Evolutionary conservation across 2,888 invertebrate species (phyloP).

Genomic region (Rhodophaea formosa): DNA sequence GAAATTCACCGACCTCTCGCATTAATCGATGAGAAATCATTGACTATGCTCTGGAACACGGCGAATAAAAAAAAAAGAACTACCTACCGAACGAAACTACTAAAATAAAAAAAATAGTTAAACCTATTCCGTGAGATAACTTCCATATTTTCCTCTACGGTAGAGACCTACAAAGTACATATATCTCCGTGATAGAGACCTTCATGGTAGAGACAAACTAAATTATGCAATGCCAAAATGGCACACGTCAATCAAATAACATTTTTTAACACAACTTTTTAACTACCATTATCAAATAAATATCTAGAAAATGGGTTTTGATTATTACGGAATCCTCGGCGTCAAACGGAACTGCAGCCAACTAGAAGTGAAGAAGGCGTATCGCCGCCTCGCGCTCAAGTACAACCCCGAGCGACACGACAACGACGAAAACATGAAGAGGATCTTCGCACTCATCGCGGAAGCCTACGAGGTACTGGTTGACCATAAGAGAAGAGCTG

Average conservation of each 20-base stretch:
- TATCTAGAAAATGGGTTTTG: constrained; percentile 81
- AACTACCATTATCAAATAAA: not conserved
- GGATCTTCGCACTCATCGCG: constrained; percentile 83
- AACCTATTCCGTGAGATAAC: no score
- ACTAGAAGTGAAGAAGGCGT: constrained; percentile 87
- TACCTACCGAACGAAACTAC: no score
- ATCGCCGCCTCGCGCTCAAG: constrained; percentile 78
- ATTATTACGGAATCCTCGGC: constrained; percentile 89
- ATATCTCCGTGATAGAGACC: no score
- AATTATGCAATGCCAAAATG: constrained; percentile 1
- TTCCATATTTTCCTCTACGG: no score
- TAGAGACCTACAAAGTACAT: no score
- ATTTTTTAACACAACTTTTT: constrained; percentile 16
- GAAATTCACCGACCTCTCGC: no score
- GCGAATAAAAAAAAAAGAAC: no score
- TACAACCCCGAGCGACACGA: constrained; percentile 81
- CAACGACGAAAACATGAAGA: constrained; percentile 67
- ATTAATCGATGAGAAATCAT: no score
- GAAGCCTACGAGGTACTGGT: constrained; percentile 91
- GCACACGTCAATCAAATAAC: not conserved
- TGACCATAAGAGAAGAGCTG: constrained; percentile 84
- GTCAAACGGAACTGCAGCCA: constrained; percentile 84
- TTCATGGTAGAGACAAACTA: no score
- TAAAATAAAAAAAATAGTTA: no score
- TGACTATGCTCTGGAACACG: no score